Evolutionary conservation across 1,140 invertebrate genomes (phyloP).

Genomic region (Pseudobourletiella spinata): DNA sequence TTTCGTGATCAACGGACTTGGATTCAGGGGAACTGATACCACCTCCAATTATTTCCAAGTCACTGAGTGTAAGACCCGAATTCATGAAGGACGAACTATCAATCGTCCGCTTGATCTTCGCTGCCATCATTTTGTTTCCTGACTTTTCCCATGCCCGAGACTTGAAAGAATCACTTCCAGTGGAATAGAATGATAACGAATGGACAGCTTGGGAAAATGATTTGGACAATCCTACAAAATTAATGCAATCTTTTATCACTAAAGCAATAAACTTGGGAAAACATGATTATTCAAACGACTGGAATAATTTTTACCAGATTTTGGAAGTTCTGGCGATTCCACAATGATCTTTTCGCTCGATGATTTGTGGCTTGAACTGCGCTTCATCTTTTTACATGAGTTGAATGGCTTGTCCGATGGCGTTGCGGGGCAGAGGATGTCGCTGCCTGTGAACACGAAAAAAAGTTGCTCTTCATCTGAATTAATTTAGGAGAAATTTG

Average conservation of each 20-base stretch:
- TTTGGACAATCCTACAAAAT: neutral
- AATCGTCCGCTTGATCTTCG: conserved; percentile 18
- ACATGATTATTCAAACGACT: too few species aligned
- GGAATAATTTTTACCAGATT: too few species aligned
- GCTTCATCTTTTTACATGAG: neutral
- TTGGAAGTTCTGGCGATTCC: conserved; percentile 18
- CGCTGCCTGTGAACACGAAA: neutral
- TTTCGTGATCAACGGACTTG: neutral
- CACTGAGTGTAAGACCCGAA: neutral
- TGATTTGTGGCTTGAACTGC: neutral
- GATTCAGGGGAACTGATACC: neutral
- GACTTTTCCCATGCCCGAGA: conserved; percentile 22
- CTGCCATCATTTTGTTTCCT: conserved; percentile 24
- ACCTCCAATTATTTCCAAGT: conserved; percentile 4
- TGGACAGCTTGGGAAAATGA: neutral
- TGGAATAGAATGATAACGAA: conserved; percentile 23
- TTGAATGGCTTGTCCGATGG: neutral
- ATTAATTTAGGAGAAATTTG: too few species aligned
- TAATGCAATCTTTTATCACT: neutral
- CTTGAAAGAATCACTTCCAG: conserved; percentile 2
- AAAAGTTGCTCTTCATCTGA: too few species aligned
- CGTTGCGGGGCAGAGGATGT: neutral
- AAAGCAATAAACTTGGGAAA: neutral
- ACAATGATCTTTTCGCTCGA: neutral
- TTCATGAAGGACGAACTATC: conserved; percentile 9